Evolutionary conservation across 2,113 vertebrate species (phyloP), one percentile per base, ranked within the genome.

Genomic region (Lipotes vexillifer): DNA sequence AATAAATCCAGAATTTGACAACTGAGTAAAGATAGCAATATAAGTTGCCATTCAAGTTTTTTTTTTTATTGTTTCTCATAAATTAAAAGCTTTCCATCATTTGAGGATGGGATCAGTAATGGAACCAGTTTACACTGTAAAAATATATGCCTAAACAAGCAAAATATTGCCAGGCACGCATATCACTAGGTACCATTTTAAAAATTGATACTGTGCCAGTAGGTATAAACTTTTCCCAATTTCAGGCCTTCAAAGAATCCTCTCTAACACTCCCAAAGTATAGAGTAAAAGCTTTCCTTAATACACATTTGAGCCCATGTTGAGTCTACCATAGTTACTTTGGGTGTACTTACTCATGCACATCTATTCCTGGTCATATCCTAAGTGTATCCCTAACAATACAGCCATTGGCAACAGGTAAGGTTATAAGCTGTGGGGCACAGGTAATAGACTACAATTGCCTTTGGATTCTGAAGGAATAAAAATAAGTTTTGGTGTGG

Each of bases 401-500:
- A 25, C 10, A 61, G 14, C 4, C 41, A 78, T 0, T n/a, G 90
- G 41, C 31, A 94, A 65, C 9, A 93, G 29, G 36, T 23, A 93
- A 75, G 2, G 25, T 23, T 88, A n/a, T 49, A 93, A 84, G 14
- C 46, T 41, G 31, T 17, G 21, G 27, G 65, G n/a, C 41, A 55
- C 57, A 92, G 6, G 44, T 57, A 94, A 96, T 14, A 82, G 49
- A 77, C 13, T 63, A 25, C 71, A 20, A 78, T 66, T 89, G 89
- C 65, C 81, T 92, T 44, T 72, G 65, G 38, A 84, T 59, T 61
- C 11, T 96, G 41, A 97, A 91, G 55, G 72, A 96, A 94, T 80
- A 38, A 44, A 72, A 71, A 11, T 78, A 75, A 78, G 13, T 74
- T 88, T 36, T 41, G 2, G 33, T 86, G 31, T 72, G 14, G 55